These are phyloP conservation scores for Squalus acanthias DNA, from an alignment of 2,797 vertebrate species.

Conservation along the genomic window DNA sequence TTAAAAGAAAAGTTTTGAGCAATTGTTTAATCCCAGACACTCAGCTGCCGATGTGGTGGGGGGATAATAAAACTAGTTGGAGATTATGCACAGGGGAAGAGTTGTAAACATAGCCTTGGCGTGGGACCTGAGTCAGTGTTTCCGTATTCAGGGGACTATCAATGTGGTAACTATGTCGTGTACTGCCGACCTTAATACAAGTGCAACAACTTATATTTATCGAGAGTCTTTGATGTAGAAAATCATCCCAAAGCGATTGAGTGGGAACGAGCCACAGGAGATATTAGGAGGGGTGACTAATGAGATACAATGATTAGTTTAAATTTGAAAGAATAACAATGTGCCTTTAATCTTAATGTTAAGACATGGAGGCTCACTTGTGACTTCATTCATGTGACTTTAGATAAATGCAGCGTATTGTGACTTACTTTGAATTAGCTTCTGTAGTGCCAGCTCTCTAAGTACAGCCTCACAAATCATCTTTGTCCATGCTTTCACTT, in stretches of 20 bases:
- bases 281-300: background rate
- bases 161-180: background rate
- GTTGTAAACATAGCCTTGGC: background rate
- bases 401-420: slow-evolving; percentile 7
- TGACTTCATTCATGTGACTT: slow-evolving; percentile 8
- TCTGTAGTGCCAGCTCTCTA: background rate
- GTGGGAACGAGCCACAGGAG: background rate
- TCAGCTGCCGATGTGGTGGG: background rate
- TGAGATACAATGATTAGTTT: background rate
- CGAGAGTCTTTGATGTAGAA: background rate
- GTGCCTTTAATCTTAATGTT: background rate
- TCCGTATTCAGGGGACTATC: background rate
- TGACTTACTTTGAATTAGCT: slow-evolving; percentile 3
- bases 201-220: background rate
- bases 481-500: background rate
- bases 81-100: background rate
- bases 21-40: background rate
- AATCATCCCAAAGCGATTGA: background rate
- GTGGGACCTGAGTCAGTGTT: background rate
- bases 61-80: background rate
- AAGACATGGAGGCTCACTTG: background rate
- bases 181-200: background rate
- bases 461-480: background rate
- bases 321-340: slow-evolving; percentile 14
- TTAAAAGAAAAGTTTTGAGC: background rate